Conservation (phyloP, 2,113 vertebrate genomes). For the Recurvirostra avosetta region DNA sequence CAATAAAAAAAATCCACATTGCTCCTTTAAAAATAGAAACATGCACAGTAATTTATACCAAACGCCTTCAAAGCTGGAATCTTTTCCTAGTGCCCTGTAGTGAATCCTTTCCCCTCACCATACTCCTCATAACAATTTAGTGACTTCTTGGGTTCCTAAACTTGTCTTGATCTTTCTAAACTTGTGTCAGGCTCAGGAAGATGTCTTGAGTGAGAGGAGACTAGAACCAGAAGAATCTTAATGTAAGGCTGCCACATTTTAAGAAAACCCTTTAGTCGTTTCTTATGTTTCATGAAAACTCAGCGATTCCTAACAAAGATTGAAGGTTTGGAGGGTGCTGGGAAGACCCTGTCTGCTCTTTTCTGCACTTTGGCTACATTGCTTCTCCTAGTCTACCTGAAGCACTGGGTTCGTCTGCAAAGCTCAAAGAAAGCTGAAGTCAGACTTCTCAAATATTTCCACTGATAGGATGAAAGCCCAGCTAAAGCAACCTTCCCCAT, state of each 20-base stretch:
- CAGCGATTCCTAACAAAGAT: background rate
- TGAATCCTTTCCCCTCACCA: background rate
- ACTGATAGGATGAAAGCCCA: background rate
- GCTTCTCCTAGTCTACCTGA: background rate
- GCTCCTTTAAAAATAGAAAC: background rate
- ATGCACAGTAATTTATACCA: background rate
- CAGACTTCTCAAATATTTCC: background rate
- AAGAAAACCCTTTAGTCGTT: background rate
- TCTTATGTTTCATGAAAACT: background rate
- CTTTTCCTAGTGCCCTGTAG: background rate
- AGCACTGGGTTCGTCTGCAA: background rate
- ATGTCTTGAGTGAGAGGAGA: background rate
- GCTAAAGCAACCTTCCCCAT: background rate
- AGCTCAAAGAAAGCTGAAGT: background rate
- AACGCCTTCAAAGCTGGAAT: background rate
- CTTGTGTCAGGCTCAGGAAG: background rate
- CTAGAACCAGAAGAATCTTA: background rate
- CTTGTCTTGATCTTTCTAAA: background rate
- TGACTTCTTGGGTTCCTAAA: background rate
- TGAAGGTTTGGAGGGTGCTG: background rate
- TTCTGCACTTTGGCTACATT: background rate
- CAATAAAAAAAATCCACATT: rapidly evolving
- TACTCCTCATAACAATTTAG: background rate
- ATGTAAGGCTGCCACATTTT: background rate
- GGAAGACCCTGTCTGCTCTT: background rate